phyloP scores from a whole-genome alignment of 2,113 vertebrate species.

The Otocyon megalotis region DNA sequence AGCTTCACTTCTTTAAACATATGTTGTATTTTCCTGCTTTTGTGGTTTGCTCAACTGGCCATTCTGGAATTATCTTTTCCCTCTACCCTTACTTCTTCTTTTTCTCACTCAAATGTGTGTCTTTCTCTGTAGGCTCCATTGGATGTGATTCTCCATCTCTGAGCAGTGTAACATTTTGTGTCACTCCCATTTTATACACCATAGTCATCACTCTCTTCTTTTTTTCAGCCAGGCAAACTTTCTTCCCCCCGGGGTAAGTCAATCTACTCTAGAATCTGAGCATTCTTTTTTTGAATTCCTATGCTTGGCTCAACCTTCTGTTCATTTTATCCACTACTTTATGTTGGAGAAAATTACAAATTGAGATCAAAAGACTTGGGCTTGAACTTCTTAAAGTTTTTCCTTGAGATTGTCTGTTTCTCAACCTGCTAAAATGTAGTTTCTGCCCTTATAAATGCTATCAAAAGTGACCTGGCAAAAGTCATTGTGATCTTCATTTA shows the following conservation, averaged over 20 bases:
- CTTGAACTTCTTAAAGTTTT: neutral
- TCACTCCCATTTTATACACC: neutral
- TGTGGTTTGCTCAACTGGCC: neutral
- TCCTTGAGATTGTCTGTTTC: neutral
- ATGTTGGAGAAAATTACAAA: slow-evolving; percentile 34
- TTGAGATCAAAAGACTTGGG: neutral
- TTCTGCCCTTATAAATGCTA: neutral
- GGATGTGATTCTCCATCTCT: neutral
- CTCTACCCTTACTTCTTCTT: neutral
- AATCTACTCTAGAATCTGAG: neutral
- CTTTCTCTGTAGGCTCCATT: neutral
- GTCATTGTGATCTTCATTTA: neutral
- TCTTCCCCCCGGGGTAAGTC: neutral
- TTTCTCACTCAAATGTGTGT: neutral
- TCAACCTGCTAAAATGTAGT: neutral
- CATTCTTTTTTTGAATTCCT: neutral
- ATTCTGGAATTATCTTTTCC: neutral
- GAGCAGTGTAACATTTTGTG: neutral
- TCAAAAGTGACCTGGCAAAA: neutral
- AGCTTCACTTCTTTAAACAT: neutral
- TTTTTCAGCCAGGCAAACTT: neutral
- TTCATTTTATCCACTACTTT: neutral
- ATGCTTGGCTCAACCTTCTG: neutral
- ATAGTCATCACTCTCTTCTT: neutral
- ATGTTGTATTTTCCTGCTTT: neutral